Conservation (phyloP, 92 coral and sea anemone genomes). For the Montipora capitata region DNA sequence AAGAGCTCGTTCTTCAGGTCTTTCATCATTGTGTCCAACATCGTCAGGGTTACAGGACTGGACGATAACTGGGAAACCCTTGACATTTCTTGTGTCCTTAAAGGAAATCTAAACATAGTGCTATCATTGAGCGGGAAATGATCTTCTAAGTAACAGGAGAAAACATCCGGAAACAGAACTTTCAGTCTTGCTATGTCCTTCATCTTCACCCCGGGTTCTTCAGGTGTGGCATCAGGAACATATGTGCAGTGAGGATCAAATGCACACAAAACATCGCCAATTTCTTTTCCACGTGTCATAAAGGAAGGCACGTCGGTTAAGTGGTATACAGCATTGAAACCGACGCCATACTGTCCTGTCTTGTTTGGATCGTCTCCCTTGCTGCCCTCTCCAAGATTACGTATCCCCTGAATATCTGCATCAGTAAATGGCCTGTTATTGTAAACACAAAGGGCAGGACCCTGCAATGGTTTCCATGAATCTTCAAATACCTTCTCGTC, state of each 20-base stretch:
- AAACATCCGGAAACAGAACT: conserved; percentile 74
- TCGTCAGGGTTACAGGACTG: conserved; percentile 9
- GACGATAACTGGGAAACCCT: conserved; percentile 34
- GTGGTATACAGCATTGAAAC: conserved; percentile 94
- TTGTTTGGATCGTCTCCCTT: conserved; percentile 91
- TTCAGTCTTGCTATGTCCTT: conserved; percentile 52
- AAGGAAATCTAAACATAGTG: conserved; percentile 90
- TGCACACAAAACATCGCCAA: conserved; percentile 80
- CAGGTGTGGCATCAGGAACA: conserved; percentile 76
- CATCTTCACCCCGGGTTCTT: conserved; percentile 76
- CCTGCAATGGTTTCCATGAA: conserved; percentile 86
- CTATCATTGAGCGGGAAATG: conserved; percentile 69
- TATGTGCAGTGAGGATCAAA: conserved; percentile 88
- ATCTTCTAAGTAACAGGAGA: conserved; percentile 79
- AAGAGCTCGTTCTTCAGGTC: conserved; percentile 75
- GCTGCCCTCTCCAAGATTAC: conserved; percentile 91
- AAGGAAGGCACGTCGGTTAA: conserved; percentile 91
- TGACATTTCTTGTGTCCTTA: conserved; percentile 62
- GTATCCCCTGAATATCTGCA: conserved; percentile 82
- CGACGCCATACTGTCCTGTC: conserved; percentile 96
- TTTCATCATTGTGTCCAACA: conserved; percentile 61
- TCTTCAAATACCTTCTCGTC: conserved; percentile 83
- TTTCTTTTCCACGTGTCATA: conserved; percentile 76
- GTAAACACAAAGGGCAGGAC: conserved; percentile 94
- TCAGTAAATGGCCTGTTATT: conserved; percentile 84